phyloP scores from a whole-genome alignment of 2,113 vertebrate species.

The Cyanoramphus novaezelandiae region DNA sequence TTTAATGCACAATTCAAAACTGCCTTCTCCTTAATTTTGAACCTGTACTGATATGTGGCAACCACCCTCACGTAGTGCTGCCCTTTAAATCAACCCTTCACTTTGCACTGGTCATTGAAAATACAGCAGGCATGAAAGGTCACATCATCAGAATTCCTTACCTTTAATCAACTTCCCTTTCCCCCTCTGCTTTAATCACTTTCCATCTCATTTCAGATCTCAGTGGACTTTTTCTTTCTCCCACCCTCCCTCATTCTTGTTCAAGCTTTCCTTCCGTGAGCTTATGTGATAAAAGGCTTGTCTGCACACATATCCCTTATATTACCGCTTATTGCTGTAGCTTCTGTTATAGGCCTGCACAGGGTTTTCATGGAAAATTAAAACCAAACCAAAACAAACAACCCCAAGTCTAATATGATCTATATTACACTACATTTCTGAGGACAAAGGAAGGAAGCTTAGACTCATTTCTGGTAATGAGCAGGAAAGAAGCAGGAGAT shows the following conservation, averaged over 20 bases:
- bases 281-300: background rate
- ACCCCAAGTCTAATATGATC: background rate
- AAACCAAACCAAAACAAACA: background rate
- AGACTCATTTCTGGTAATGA: background rate
- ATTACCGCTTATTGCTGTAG: background rate
- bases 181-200: background rate
- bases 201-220: background rate
- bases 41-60: background rate
- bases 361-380: background rate
- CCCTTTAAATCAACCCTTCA: background rate
- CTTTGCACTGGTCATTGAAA: background rate
- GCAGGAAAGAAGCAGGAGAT: background rate
- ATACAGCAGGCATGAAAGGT: background rate
- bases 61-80: background rate
- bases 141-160: background rate
- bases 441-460: background rate
- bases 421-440: background rate
- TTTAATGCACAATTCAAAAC: background rate
- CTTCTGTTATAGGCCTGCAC: background rate
- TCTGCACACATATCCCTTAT: background rate
- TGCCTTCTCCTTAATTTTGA: background rate
- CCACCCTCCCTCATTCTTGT: background rate
- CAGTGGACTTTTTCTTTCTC: background rate
- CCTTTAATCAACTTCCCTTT: background rate
- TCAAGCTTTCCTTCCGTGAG: background rate